Base-by-base conservation (phyloP, 1,140 invertebrate genomes). In the Heliconius hewitsoni region DNA sequence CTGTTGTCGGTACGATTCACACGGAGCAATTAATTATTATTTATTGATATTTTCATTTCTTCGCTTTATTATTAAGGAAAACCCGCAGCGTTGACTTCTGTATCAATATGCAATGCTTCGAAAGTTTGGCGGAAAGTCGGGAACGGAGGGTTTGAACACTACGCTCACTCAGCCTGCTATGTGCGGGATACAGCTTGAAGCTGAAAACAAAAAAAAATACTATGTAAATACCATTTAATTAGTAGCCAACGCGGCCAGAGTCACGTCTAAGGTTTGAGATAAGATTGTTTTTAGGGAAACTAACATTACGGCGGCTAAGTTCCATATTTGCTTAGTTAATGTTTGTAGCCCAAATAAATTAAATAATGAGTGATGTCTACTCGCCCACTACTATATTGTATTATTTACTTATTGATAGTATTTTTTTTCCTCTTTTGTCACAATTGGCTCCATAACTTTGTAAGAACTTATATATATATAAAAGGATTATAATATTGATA, bases 401-500 rank as follows among this genome's bases (percentile, higher is more conserved):
- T 23, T 79, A 46, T 83, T 79, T 79, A 73, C 30, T 39, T 52
- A 73, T 74, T 75, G 82, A 83, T 83, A 83, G n/a, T 74, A 46
- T 57, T 73, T 83, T 83, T 82, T 81, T 75, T 27, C 72, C 19
- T 77, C 76, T 73, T 80, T 72, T 74, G 76, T 76, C 46, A 76
- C 37, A 42, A 72, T 42, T 37, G 8, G 0, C 23, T 13, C 9
- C 23, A 66, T 66, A 23, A 46, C 55, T 75, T 75, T 75, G 70
- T 23, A 37, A 70, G 50, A 23, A 76, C 66, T 60, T 55, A 6
- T 37, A 37, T 37, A 37, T 16, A 74, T 23, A 23, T 86, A 87
- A 91, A 91, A 91, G 90, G 91, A 91, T 91, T 91, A 88, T 83
- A 46, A 46, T 46, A 88, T 86, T 78, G 75, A 82, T 83, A 80